Conservation (phyloP, 1,140 invertebrate genomes). For the Cherax destructor region DNA sequence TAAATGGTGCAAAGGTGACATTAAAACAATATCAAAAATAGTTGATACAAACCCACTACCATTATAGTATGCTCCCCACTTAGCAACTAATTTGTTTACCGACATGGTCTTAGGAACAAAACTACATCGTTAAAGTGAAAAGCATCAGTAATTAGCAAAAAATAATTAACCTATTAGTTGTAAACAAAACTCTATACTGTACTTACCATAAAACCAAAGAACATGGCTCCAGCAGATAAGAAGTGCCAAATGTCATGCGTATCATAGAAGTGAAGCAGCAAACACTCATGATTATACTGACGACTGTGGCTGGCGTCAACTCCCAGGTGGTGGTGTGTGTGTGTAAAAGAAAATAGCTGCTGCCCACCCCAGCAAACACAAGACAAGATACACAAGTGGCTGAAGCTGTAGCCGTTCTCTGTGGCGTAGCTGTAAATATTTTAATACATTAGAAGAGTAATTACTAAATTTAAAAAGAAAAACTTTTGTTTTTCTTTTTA, state of each 20-base stretch:
- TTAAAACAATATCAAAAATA: too few species aligned
- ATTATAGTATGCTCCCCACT: too few species aligned
- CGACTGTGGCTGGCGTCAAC: constrained; percentile 88
- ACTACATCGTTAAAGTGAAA: too few species aligned
- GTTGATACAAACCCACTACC: too few species aligned
- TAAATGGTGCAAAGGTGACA: too few species aligned
- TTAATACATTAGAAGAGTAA: background rate
- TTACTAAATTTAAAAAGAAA: too few species aligned
- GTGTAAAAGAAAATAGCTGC: constrained; percentile 86
- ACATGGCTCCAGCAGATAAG: constrained; percentile 88
- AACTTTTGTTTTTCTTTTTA: too few species aligned
- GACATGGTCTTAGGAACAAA: too few species aligned
- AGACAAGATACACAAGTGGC: constrained; percentile 81
- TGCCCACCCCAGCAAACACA: constrained; percentile 82
- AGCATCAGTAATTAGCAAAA: too few species aligned
- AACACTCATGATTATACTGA: constrained; percentile 84
- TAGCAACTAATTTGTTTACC: too few species aligned
- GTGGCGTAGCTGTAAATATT: constrained; percentile 80
- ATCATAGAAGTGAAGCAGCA: constrained; percentile 88
- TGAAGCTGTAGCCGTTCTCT: constrained; percentile 82
- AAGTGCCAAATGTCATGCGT: constrained; percentile 94
- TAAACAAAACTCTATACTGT: background rate
- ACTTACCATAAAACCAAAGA: constrained; percentile 89
- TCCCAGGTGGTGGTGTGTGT: constrained; percentile 88
- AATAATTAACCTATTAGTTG: too few species aligned